Percentiles rank a stretch among this genome's conserved stretches.
Evolutionary conservation across 2,113 vertebrate species (phyloP).

Genomic region (Oreotrochilus melanogaster): DNA sequence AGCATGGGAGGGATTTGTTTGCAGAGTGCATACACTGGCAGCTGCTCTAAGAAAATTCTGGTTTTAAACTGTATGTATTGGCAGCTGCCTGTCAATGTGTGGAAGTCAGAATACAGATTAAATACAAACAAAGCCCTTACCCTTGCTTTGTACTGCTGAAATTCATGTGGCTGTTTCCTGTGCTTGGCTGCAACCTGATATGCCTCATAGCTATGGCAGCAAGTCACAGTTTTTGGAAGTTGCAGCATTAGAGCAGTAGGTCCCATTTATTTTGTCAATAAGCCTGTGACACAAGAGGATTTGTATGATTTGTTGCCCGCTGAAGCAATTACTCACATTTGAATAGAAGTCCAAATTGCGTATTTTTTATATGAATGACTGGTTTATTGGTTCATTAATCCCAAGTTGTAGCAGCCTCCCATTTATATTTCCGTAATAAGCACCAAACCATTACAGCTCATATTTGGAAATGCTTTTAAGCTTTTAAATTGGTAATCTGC

Average conservation of each 20-base stretch:
- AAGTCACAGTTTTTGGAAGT: neutral
- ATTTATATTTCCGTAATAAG: neutral
- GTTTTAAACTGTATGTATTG: rapidly evolving
- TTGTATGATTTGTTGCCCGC: slow-evolving; percentile 16
- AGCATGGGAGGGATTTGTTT: neutral
- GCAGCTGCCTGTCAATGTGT: neutral
- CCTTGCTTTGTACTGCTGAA: neutral
- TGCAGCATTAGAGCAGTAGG: neutral
- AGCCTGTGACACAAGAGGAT: neutral
- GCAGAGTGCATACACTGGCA: neutral
- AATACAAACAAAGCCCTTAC: neutral
- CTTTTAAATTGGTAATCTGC: neutral
- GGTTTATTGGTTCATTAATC: slow-evolving; percentile 48
- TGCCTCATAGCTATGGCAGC: neutral
- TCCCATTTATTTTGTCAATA: slow-evolving; percentile 37
- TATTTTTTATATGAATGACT: neutral
- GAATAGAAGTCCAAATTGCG: slow-evolving; percentile 23
- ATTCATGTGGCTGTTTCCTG: neutral
- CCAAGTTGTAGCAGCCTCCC: neutral
- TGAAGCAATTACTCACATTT: slow-evolving; percentile 23
- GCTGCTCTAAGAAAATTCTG: neutral
- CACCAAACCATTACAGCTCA: neutral
- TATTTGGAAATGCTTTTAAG: neutral
- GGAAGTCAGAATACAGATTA: neutral
- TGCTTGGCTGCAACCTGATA: neutral